Conservation (phyloP, 2,113 vertebrate genomes). For the Odocoileus virginianus region DNA sequence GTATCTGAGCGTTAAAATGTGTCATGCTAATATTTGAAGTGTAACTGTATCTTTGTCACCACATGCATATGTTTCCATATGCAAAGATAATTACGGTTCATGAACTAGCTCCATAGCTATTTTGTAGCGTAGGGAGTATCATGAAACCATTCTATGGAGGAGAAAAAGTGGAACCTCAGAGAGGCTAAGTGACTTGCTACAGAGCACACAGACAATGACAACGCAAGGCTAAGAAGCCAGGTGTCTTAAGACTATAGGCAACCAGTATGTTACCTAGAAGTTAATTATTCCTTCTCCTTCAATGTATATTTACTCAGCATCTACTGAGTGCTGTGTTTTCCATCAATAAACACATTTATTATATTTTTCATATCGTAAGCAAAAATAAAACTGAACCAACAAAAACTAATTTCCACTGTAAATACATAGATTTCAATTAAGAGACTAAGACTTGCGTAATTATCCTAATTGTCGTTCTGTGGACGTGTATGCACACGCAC, state of each 20-base stretch:
- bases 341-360: constrained; percentile 12
- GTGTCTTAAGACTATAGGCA: neutral
- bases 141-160: neutral
- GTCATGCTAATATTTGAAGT: neutral
- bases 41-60: neutral
- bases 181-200: neutral
- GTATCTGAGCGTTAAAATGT: neutral
- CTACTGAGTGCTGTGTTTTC: neutral
- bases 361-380: neutral
- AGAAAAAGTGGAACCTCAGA: neutral
- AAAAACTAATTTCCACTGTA: neutral
- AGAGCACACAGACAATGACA: neutral
- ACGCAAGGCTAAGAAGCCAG: neutral
- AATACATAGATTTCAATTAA: neutral
- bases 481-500: neutral
- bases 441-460: neutral
- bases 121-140: neutral
- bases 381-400: neutral
- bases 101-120: neutral
- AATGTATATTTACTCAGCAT: neutral
- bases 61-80: neutral
- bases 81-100: neutral
- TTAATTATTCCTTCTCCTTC: neutral
- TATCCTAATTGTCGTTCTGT: neutral
- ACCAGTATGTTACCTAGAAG: neutral